Percentiles rank a stretch among this genome's conserved stretches.
phyloP scores from a whole-genome alignment of 2,888 invertebrate species.

The Leptothorax acervorum region DNA sequence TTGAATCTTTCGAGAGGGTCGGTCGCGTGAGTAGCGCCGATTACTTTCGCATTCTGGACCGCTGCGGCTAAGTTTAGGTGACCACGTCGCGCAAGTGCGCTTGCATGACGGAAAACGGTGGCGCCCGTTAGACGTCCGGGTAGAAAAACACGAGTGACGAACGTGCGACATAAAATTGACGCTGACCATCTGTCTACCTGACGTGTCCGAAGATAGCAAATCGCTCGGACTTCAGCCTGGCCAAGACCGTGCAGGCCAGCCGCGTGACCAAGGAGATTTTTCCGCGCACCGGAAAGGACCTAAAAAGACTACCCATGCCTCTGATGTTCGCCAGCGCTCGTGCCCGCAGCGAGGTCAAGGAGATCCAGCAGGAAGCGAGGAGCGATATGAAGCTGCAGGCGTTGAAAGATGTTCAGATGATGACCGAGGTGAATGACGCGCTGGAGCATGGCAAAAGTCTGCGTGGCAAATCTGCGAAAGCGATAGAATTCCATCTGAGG shows the following conservation, averaged over 20 bases:
- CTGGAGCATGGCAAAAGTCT: constrained; percentile 86
- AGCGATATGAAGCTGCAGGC: constrained; percentile 76
- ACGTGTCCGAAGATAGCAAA: constrained; percentile 85
- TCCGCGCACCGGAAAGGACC: constrained; percentile 61
- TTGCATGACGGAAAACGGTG: constrained; percentile 39
- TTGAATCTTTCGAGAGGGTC: constrained; percentile 64
- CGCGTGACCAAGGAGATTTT: constrained; percentile 89
- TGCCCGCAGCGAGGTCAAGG: constrained; percentile 30
- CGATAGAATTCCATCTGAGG: constrained; percentile 87
- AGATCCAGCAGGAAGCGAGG: constrained; percentile 71
- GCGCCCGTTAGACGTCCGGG: constrained; percentile 4
- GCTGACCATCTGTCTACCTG: constrained; percentile 28
- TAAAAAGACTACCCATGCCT: constrained; percentile 30
- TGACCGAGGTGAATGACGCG: constrained; percentile 77
- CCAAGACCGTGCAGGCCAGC: constrained; percentile 88
- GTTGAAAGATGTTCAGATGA: constrained; percentile 78
- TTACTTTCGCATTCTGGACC: constrained; percentile 69
- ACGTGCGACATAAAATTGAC: constrained; percentile 29
- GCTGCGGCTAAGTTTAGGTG: constrained; percentile 70
- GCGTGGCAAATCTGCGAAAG: constrained; percentile 92
- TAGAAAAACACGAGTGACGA: constrained; percentile 18
- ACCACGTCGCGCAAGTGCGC: constrained; percentile 33
- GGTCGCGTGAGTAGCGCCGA: constrained; percentile 57
- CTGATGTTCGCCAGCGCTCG: constrained; percentile 52
- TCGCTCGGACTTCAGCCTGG: constrained; percentile 88